These are phyloP conservation scores for Eledone cirrhosa DNA, from an alignment of 2,888 invertebrate species.

Conservation along the genomic window DNA sequence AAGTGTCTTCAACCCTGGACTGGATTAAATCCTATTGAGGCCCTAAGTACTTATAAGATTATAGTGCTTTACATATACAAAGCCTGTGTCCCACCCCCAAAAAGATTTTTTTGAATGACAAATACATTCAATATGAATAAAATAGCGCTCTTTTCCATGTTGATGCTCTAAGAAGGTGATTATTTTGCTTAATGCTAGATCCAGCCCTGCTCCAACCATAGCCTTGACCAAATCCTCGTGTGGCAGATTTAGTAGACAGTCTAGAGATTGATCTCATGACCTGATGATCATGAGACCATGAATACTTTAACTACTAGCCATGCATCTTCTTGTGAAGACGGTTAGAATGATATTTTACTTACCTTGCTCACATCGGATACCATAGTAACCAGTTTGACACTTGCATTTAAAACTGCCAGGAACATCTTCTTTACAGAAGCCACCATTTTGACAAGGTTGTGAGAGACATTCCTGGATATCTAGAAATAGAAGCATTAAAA, in stretches of 20 bases:
- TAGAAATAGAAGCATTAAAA: not conserved
- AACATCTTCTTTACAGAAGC: slow-evolving; percentile 31
- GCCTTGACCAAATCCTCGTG: not conserved
- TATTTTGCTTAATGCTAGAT: too few relatives aligned
- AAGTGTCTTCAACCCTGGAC: too few relatives aligned
- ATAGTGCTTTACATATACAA: too few relatives aligned
- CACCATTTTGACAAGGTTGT: slow-evolving; percentile 36
- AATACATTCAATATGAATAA: too few relatives aligned
- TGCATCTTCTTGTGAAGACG: not conserved
- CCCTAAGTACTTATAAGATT: too few relatives aligned
- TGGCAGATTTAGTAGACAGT: not conserved
- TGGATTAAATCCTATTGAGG: too few relatives aligned
- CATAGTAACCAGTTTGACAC: slow-evolving; percentile 32
- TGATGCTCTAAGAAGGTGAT: too few relatives aligned
- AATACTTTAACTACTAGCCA: not conserved
- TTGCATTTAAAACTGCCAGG: slow-evolving; percentile 33
- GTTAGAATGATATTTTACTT: not conserved
- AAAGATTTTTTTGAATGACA: too few relatives aligned
- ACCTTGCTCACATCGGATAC: slow-evolving; percentile 36
- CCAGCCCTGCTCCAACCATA: too few relatives aligned
- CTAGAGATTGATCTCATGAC: too few relatives aligned
- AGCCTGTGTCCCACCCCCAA: too few relatives aligned
- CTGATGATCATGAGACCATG: not conserved
- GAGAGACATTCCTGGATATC: slow-evolving; percentile 32
- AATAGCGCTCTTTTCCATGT: too few relatives aligned